Conservation (phyloP, 2,888 invertebrate species). For the Peribatodes rhomboidaria region DNA sequence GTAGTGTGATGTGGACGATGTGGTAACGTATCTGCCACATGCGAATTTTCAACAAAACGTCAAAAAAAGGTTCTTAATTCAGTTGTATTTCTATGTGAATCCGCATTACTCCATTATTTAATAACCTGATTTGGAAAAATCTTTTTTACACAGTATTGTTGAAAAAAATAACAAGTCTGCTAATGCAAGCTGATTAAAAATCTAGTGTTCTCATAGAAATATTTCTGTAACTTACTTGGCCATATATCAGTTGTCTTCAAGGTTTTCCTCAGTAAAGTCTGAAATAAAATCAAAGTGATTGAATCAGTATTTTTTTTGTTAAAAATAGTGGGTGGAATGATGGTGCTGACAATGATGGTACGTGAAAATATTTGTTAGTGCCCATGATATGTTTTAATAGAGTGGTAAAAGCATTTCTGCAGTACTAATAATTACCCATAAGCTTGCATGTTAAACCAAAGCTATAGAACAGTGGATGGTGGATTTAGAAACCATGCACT, state of each 20-base stretch:
- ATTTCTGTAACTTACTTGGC: slow-evolving; percentile 9
- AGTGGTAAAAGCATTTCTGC: not conserved
- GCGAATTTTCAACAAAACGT: too few species aligned
- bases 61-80: too few species aligned
- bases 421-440: not conserved
- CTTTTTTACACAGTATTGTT: too few species aligned
- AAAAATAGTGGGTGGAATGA: too few species aligned
- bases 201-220: not conserved
- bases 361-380: too few species aligned
- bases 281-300: too few species aligned
- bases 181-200: not conserved
- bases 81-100: too few species aligned
- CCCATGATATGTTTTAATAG: too few species aligned
- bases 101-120: too few species aligned
- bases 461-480: not conserved
- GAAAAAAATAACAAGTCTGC: not conserved
- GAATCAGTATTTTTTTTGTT: too few species aligned
- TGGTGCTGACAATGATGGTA: too few species aligned
- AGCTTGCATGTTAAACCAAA: not conserved
- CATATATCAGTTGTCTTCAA: slow-evolving; percentile 21
- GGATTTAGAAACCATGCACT: not conserved
- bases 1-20: not conserved
- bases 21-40: not conserved
- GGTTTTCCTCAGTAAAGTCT: slow-evolving; percentile 15
- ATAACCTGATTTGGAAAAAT: too few species aligned